Conservation (phyloP, 2,888 invertebrate species). For the Microplitis manilae region DNA sequence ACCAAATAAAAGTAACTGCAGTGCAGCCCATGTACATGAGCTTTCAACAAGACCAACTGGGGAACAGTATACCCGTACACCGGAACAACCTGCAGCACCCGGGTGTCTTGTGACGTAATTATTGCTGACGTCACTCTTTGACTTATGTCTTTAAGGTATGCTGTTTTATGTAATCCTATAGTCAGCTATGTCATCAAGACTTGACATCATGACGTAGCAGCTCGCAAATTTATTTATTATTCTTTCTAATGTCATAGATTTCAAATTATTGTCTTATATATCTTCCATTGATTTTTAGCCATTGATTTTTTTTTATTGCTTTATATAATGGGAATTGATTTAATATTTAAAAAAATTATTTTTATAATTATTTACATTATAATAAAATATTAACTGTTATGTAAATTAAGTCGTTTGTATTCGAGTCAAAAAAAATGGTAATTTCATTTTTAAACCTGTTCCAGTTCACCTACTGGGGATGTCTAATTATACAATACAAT, state of each 20-base stretch:
- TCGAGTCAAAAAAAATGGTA: too few relatives aligned
- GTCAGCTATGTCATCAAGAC: not conserved
- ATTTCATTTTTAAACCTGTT: too few relatives aligned
- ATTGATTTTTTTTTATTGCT: too few relatives aligned
- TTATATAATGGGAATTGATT: too few relatives aligned
- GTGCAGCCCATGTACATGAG: not conserved
- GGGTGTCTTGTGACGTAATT: slow-evolving; percentile 55
- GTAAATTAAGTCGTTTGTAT: too few relatives aligned
- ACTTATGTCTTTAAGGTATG: slow-evolving; percentile 41
- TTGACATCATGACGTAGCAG: not conserved
- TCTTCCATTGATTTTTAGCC: too few relatives aligned
- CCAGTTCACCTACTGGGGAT: slow-evolving; percentile 1
- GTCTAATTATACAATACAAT: too few relatives aligned
- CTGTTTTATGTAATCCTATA: slow-evolving; percentile 8
- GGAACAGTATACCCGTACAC: slow-evolving; percentile 29
- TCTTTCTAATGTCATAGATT: not conserved
- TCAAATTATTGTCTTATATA: not conserved
- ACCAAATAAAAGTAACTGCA: not conserved
- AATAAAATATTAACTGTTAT: too few relatives aligned
- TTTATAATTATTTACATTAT: too few relatives aligned
- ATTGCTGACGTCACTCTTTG: slow-evolving; percentile 35
- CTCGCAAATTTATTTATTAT: not conserved
- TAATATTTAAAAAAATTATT: too few relatives aligned
- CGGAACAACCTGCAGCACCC: slow-evolving; percentile 42
- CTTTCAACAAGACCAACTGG: slow-evolving; percentile 2